Conservation (phyloP, 23 tunicate species). For the Corella eumyota region DNA sequence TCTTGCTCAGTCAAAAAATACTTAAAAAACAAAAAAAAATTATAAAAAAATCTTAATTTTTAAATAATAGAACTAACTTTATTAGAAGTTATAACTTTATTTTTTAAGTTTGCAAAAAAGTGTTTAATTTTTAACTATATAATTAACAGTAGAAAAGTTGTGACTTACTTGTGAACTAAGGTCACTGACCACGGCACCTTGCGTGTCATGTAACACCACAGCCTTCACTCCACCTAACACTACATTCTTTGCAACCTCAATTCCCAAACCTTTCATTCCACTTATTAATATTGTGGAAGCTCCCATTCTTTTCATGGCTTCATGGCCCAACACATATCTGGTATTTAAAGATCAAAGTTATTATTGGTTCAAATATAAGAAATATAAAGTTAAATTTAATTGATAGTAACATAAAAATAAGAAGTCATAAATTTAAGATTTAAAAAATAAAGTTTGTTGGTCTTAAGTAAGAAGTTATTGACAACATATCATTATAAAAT, state of each 20-base stretch:
- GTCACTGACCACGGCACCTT: conserved; percentile 35
- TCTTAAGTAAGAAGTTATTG: too few relatives aligned
- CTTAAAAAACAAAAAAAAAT: conserved; percentile 15
- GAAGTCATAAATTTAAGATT: too few relatives aligned
- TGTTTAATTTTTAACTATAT: too few relatives aligned
- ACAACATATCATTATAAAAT: too few relatives aligned
- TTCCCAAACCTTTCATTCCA: conserved; percentile 89
- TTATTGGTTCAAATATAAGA: not conserved
- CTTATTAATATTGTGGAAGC: conserved; percentile 81
- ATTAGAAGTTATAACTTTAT: too few relatives aligned
- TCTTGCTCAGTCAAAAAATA: conserved; percentile 69
- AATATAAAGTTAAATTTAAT: too few relatives aligned
- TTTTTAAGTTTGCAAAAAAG: too few relatives aligned
- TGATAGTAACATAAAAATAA: too few relatives aligned
- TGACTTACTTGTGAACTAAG: conserved; percentile 80
- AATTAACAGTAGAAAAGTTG: too few relatives aligned
- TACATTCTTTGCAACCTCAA: conserved; percentile 94
- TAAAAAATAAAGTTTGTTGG: too few relatives aligned
- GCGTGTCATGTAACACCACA: conserved; percentile 79
- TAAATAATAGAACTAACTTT: not conserved
- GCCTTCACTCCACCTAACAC: conserved; percentile 91
- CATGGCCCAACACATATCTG: conserved; percentile 94
- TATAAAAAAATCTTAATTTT: not conserved
- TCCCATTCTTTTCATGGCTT: conserved; percentile 97
- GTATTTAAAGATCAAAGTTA: not conserved